Conservation (phyloP, 2,113 vertebrate species). For the Tringa solitaria region DNA sequence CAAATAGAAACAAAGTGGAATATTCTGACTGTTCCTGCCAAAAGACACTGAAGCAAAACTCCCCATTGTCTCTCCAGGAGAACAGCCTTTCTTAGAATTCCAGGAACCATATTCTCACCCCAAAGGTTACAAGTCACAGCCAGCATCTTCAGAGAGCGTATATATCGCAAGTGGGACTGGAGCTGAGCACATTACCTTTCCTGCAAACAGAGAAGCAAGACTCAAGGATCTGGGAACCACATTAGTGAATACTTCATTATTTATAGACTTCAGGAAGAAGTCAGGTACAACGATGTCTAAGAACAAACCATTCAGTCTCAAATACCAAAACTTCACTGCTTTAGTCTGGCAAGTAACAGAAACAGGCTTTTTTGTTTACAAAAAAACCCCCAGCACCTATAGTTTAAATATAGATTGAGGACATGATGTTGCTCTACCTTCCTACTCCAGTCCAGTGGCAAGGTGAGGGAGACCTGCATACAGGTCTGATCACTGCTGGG, state of each 20-base stretch:
- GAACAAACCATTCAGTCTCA: neutral
- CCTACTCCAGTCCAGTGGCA: neutral
- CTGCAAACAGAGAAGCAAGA: neutral
- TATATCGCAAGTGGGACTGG: neutral
- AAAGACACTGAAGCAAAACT: neutral
- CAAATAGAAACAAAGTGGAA: neutral
- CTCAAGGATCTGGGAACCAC: neutral
- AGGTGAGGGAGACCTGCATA: neutral
- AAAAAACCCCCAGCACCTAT: neutral
- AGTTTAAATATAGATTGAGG: neutral
- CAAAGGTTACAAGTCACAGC: neutral
- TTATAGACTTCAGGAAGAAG: neutral
- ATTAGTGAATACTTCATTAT: neutral
- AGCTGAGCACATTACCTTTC: neutral
- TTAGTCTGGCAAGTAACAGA: neutral
- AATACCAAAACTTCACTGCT: neutral
- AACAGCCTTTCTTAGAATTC: neutral
- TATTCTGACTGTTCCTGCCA: neutral
- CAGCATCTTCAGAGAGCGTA: neutral
- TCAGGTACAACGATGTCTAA: neutral
- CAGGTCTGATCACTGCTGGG: neutral
- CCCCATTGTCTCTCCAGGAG: neutral
- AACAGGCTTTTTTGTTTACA: neutral
- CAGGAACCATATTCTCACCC: neutral
- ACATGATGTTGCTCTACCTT: neutral